These are phyloP conservation scores for Eupithecia tripunctaria DNA, from an alignment of 2,888 invertebrate species.

Conservation along the genomic window DNA sequence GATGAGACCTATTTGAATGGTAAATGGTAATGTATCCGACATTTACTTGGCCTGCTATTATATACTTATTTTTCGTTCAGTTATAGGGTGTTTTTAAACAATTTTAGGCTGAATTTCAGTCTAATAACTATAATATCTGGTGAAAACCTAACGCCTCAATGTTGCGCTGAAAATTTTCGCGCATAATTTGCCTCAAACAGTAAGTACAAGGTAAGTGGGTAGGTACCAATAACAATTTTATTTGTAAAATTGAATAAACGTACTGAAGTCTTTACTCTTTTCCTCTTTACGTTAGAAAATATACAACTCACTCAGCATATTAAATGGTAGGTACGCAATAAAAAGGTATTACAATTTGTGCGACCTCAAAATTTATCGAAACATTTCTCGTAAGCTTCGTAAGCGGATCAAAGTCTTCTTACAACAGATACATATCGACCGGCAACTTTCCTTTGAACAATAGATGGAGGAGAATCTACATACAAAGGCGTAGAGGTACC, in stretches of 20 bases:
- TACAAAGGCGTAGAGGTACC: conserved; percentile 33
- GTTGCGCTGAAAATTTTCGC: too few relatives aligned
- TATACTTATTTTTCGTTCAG: neutral
- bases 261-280: neutral
- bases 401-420: conserved; percentile 41
- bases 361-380: conserved; percentile 24
- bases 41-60: conserved; percentile 14
- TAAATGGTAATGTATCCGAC: conserved; percentile 19
- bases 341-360: conserved; percentile 18
- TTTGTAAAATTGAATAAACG: too few relatives aligned
- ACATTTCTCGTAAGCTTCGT: conserved; percentile 25
- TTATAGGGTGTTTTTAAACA: neutral
- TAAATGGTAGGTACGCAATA: conserved; percentile 3
- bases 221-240: neutral
- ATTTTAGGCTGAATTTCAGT: neutral
- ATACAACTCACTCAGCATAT: neutral
- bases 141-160: neutral
- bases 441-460: conserved; percentile 39
- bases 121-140: neutral
- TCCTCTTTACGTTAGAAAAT: neutral
- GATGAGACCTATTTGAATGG: conserved; percentile 7
- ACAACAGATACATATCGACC: conserved; percentile 42
- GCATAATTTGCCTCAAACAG: neutral
- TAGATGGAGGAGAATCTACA: conserved; percentile 39
- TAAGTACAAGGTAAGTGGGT: too few relatives aligned